Percentiles rank a stretch among this genome's conserved stretches.
Conservation (phyloP, 2,113 vertebrate species). For the Mirza zaza region DNA sequence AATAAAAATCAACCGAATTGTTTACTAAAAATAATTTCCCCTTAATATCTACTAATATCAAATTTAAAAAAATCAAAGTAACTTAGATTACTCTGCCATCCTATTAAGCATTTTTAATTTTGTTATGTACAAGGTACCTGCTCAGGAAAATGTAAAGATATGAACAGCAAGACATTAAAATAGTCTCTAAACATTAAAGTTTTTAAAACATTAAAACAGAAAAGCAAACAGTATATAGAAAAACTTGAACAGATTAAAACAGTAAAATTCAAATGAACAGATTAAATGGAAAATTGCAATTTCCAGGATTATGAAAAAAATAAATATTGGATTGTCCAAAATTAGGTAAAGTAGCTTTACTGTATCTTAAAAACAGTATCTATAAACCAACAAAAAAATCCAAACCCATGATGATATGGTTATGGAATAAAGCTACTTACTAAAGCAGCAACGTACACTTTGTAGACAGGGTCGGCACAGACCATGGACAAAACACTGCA, state of each 20-base stretch:
- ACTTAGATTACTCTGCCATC: not conserved
- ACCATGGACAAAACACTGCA: constrained; percentile 93
- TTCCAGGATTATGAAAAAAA: not conserved
- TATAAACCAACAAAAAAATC: not conserved
- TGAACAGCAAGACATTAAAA: not conserved
- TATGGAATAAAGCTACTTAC: constrained; percentile 84
- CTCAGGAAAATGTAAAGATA: not conserved
- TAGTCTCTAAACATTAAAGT: not conserved
- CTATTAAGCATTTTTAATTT: not conserved
- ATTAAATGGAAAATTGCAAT: not conserved
- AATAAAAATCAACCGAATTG: not conserved
- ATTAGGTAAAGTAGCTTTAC: not conserved
- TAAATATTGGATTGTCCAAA: constrained; percentile 11
- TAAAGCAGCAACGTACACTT: constrained; percentile 95
- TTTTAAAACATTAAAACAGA: not conserved
- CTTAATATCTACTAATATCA: not conserved
- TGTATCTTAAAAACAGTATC: not conserved
- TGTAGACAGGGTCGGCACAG: constrained; percentile 95
- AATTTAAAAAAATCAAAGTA: not conserved
- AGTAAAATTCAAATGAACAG: not conserved
- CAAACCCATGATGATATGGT: not conserved
- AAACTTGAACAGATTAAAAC: not conserved
- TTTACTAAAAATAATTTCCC: not conserved
- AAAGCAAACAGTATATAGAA: not conserved
- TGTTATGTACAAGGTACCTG: not conserved